Evolutionary conservation across 2,113 vertebrate genomes (phyloP).

Genomic region (Carassius gibelio): DNA sequence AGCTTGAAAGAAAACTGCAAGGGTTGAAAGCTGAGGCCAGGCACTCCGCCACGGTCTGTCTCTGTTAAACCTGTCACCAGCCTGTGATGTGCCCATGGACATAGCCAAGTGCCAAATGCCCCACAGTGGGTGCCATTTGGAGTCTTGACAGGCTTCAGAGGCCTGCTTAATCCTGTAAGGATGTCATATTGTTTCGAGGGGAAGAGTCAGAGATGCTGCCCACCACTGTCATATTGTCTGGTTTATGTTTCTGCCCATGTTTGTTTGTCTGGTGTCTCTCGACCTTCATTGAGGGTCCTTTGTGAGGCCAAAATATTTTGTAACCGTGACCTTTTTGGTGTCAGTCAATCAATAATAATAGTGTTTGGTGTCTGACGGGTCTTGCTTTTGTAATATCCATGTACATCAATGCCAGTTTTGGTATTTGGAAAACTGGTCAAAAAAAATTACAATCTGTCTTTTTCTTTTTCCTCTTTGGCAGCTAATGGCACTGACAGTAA

Average conservation of each 20-base stretch:
- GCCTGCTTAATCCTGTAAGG: constrained; percentile 47
- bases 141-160: constrained; percentile 34
- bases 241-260: not conserved
- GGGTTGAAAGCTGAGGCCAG: constrained; percentile 3
- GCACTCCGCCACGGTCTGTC: constrained; percentile 8
- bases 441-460: not conserved
- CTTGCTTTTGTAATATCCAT: not conserved
- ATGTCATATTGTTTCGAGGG: constrained; percentile 35
- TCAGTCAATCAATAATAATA: not conserved
- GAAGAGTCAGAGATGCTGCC: not conserved
- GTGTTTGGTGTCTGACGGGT: constrained; percentile 8
- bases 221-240: not conserved
- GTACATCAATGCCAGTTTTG: constrained; percentile 28
- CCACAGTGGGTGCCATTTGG: constrained; percentile 48
- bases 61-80: constrained; percentile 36
- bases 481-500: constrained; percentile 78
- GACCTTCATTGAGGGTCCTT: not conserved
- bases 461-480: constrained; percentile 63
- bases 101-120: constrained; percentile 21
- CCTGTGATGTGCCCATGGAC: constrained; percentile 46
- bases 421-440: not conserved
- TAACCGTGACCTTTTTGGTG: not conserved
- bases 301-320: constrained; percentile 1
- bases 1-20: not conserved
- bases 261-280: not conserved